Conservation (phyloP, 2,888 invertebrate genomes). For the Thymelicus sylvestris region DNA sequence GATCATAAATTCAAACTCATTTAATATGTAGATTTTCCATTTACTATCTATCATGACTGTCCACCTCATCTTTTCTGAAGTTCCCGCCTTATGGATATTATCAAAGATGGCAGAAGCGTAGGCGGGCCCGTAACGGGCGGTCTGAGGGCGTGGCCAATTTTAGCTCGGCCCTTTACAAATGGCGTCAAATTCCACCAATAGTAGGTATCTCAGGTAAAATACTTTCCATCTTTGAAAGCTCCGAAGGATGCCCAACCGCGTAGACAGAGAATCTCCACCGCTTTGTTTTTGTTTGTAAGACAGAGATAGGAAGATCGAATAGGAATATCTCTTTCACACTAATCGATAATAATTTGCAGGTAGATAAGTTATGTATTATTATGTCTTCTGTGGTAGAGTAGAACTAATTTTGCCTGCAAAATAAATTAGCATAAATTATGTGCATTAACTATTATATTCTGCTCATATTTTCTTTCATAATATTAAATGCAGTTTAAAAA, state of each 20-base stretch:
- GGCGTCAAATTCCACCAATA: slow-evolving; percentile 79
- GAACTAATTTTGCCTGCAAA: too few species aligned
- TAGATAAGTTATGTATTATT: too few species aligned
- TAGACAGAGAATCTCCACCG: background rate
- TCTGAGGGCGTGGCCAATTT: slow-evolving; percentile 66
- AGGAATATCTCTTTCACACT: background rate
- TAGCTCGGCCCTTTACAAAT: slow-evolving; percentile 77
- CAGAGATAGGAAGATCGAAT: slow-evolving; percentile 2
- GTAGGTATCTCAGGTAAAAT: slow-evolving; percentile 53
- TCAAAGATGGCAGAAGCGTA: slow-evolving; percentile 68
- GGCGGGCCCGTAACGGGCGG: slow-evolving; percentile 62
- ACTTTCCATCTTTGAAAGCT: slow-evolving; percentile 56
- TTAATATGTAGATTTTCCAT: slow-evolving; percentile 47
- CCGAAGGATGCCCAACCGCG: slow-evolving; percentile 3
- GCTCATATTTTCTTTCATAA: too few species aligned
- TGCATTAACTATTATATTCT: too few species aligned
- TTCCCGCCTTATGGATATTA: slow-evolving; percentile 42
- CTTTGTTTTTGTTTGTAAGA: background rate
- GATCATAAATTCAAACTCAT: background rate
- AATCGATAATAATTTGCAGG: too few species aligned
- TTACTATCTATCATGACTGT: background rate
- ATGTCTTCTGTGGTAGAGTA: too few species aligned
- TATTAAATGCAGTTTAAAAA: too few species aligned
- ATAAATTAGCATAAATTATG: too few species aligned
- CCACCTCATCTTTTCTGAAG: slow-evolving; percentile 20